Evolutionary conservation across 2,797 vertebrate genomes (phyloP).

Genomic region (Phoebastria nigripes): DNA sequence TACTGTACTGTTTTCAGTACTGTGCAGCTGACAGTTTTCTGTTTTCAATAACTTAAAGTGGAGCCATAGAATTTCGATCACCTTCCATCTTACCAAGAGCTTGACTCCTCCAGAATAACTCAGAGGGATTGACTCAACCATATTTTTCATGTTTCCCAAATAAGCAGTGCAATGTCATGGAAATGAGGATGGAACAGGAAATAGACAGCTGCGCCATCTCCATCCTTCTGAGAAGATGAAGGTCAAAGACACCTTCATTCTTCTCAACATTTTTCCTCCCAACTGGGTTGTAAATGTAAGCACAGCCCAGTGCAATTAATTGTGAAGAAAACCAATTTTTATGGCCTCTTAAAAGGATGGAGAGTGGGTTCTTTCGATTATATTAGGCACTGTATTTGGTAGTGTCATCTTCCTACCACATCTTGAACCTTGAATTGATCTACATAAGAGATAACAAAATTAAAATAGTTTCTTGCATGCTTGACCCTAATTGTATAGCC

Average conservation of each 20-base stretch:
- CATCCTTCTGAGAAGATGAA: conserved; percentile 46
- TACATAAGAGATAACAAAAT: fast-evolving
- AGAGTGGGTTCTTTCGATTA: neutral
- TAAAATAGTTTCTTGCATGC: neutral
- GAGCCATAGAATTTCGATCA: conserved; percentile 63
- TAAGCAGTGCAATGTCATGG: conserved; percentile 38
- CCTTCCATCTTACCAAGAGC: neutral
- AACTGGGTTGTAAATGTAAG: conserved; percentile 2
- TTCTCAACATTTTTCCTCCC: conserved; percentile 12
- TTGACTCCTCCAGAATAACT: conserved; percentile 42
- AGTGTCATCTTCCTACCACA: neutral
- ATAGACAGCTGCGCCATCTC: conserved; percentile 38
- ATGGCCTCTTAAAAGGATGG: neutral
- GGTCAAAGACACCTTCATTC: conserved; percentile 59
- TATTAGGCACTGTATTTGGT: neutral
- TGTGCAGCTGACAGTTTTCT: conserved; percentile 44
- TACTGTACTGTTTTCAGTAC: neutral
- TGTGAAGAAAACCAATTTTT: neutral
- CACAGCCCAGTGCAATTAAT: neutral
- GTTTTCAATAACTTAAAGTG: conserved; percentile 55
- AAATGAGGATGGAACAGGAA: conserved; percentile 52
- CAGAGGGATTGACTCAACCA: conserved; percentile 6
- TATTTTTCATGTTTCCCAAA: conserved; percentile 71
- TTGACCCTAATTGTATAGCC: neutral
- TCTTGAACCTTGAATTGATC: neutral